These are phyloP conservation scores for Hirudo medicinalis DNA, from an alignment of 1,140 invertebrate genomes.

Conservation along the genomic window DNA sequence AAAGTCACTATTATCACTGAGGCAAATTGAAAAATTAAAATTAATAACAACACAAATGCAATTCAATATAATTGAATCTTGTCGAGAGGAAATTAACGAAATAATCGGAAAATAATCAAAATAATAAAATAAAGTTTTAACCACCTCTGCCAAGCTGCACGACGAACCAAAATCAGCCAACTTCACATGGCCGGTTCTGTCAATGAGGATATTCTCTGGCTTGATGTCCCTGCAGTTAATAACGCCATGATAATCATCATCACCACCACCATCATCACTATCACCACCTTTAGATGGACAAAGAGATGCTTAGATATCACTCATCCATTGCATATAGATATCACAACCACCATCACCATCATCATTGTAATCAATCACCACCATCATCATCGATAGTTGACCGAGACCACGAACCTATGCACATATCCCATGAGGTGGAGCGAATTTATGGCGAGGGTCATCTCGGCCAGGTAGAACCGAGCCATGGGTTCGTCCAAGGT, in stretches of 20 bases:
- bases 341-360: not conserved
- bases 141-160: slow-evolving; percentile 84
- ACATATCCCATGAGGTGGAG: slow-evolving; percentile 99
- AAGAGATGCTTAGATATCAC: not conserved
- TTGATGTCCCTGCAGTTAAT: slow-evolving; percentile 79
- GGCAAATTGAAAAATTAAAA: too few species aligned
- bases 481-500: slow-evolving; percentile 97
- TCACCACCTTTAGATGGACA: not conserved
- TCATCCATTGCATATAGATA: too few species aligned
- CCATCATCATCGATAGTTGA: not conserved
- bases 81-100: too few species aligned
- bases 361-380: not conserved
- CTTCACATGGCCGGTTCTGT: slow-evolving; percentile 86
- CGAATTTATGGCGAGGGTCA: slow-evolving; percentile 91
- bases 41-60: too few species aligned
- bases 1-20: too few species aligned
- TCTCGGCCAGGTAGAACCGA: slow-evolving; percentile 96
- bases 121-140: too few species aligned
- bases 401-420: slow-evolving; percentile 46
- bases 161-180: slow-evolving; percentile 98
- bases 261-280: not conserved
- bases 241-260: too few species aligned
- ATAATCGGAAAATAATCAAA: too few species aligned
- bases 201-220: slow-evolving; percentile 95
- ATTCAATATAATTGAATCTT: too few species aligned